Evolutionary conservation across 2,113 vertebrate species (phyloP).

Genomic region (Semnornis frantzii): DNA sequence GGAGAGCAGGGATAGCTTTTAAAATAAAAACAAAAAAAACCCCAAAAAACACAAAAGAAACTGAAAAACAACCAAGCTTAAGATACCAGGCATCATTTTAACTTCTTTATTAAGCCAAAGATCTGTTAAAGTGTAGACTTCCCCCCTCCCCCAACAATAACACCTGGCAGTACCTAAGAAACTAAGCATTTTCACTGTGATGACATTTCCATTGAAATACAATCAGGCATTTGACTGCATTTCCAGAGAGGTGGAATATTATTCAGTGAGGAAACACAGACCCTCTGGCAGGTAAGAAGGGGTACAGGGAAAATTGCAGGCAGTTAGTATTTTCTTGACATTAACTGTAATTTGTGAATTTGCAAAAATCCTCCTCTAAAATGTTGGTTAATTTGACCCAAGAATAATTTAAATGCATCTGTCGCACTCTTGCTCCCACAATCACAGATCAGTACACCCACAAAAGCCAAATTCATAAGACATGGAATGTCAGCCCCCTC

Average conservation of each 20-base stretch:
- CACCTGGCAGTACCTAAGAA: slow-evolving; percentile 7
- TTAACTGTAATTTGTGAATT: slow-evolving; percentile 26
- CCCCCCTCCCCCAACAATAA: slow-evolving; percentile 3
- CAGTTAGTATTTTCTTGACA: slow-evolving; percentile 50
- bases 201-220: slow-evolving; percentile 29
- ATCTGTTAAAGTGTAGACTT: slow-evolving; percentile 38
- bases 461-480: not conserved
- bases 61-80: not conserved
- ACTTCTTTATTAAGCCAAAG: slow-evolving; percentile 44
- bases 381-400: not conserved
- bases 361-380: not conserved
- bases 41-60: no score
- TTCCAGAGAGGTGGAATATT: slow-evolving; percentile 21
- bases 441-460: not conserved
- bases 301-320: slow-evolving; percentile 16
- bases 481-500: not conserved
- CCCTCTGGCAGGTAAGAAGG: not conserved
- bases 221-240: not conserved
- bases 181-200: slow-evolving; percentile 1
- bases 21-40: not conserved
- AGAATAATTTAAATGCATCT: not conserved
- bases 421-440: not conserved
- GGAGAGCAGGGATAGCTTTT: slow-evolving; percentile 10
- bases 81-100: slow-evolving; percentile 51
- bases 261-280: slow-evolving; percentile 24